phyloP scores from a whole-genome alignment of 2,888 invertebrate species.

The Lasioglossum leucozonium region DNA sequence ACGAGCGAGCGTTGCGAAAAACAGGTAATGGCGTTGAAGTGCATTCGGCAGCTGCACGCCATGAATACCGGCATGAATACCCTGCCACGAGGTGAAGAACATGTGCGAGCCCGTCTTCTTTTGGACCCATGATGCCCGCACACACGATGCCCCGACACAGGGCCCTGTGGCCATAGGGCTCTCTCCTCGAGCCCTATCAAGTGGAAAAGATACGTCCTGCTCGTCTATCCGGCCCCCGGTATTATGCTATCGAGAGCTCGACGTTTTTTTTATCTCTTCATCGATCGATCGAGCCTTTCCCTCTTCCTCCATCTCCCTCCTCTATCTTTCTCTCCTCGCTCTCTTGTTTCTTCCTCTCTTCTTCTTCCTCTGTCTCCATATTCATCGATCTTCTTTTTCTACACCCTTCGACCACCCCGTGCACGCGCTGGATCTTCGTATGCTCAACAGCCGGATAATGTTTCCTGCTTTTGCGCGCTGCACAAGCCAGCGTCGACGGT shows the following conservation, averaged over 20 bases:
- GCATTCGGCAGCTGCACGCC: constrained; percentile 79
- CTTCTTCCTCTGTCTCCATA: not conserved
- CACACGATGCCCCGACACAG: constrained; percentile 56
- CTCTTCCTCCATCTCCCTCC: not conserved
- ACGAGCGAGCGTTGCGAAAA: constrained; percentile 73
- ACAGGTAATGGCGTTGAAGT: constrained; percentile 79
- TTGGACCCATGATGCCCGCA: constrained; percentile 68
- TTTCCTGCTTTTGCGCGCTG: constrained; percentile 40
- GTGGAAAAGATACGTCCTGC: constrained; percentile 73
- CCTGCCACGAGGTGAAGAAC: constrained; percentile 71
- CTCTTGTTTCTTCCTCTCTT: not conserved
- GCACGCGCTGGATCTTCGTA: constrained; percentile 39
- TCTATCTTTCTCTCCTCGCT: not conserved
- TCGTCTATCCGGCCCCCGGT: constrained; percentile 57
- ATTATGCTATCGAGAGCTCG: constrained; percentile 67
- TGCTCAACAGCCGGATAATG: constrained; percentile 37
- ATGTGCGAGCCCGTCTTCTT: constrained; percentile 74
- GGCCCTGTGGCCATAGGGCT: constrained; percentile 22
- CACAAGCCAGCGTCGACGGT: constrained; percentile 15
- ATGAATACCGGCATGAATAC: constrained; percentile 76
- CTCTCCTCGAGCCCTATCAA: constrained; percentile 62
- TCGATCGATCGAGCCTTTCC: constrained; percentile 59
- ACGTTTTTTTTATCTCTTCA: constrained; percentile 62
- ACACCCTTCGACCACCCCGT: constrained; percentile 15
- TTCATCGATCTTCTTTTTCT: constrained; percentile 3